Evolutionary conservation across 2,797 vertebrate genomes (phyloP).

Genomic region (Serranus cabrilla): DNA sequence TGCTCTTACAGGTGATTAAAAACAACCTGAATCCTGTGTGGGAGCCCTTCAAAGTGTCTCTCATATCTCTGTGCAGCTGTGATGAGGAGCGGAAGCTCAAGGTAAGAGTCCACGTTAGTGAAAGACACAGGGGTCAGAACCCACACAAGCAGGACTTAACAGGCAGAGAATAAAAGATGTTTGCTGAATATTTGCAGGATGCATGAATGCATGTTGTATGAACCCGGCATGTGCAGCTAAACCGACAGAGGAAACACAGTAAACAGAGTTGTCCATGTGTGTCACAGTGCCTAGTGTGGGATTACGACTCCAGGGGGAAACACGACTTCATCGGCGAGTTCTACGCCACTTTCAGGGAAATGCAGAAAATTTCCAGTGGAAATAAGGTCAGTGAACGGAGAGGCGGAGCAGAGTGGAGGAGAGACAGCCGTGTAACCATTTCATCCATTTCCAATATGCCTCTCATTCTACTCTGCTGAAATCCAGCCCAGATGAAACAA

Average conservation of each 20-base stretch:
- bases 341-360: conserved; percentile 94
- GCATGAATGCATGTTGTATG: background rate
- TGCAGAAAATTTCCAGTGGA: conserved; percentile 92
- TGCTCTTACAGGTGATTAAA: conserved; percentile 90
- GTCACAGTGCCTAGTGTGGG: conserved; percentile 93
- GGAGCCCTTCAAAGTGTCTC: conserved; percentile 97
- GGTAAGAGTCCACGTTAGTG: conserved; percentile 81
- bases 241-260: conserved; percentile 3
- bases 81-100: conserved; percentile 94
- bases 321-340: conserved; percentile 98
- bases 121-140: conserved; percentile 7
- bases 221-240: too few relatives aligned
- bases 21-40: conserved; percentile 96
- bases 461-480: conserved; percentile 46
- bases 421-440: conserved; percentile 47
- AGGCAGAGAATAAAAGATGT: background rate
- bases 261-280: conserved; percentile 54
- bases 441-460: conserved; percentile 57
- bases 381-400: conserved; percentile 88
- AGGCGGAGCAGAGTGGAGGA: conserved; percentile 39
- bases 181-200: background rate
- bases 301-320: conserved; percentile 95
- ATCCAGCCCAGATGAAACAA: conserved; percentile 51
- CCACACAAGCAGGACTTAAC: background rate
- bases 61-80: conserved; percentile 95